Conservation (phyloP, 2,888 invertebrate genomes). For the Chymomyza amoena region DNA sequence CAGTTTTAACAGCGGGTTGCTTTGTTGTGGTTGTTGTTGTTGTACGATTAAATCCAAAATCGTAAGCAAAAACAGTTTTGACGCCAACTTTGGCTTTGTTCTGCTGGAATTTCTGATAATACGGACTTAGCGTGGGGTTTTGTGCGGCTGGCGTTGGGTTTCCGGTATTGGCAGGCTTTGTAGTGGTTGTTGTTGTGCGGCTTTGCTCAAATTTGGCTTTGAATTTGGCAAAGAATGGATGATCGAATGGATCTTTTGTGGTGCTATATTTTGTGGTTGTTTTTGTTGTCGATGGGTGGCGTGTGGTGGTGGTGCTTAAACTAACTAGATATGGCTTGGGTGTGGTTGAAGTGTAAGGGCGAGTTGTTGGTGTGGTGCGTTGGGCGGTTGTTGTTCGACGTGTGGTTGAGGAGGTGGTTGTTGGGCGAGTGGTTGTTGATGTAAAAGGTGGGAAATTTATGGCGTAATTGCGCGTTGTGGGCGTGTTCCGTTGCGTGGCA, state of each 20-base stretch:
- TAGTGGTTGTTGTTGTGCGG: neutral
- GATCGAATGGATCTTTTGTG: conserved; percentile 41
- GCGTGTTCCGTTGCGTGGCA: neutral
- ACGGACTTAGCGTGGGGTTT: conserved; percentile 39
- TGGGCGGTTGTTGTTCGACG: neutral
- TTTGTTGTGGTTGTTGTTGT: conserved; percentile 20
- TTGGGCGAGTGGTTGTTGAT: conserved; percentile 5
- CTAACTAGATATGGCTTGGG: conserved; percentile 55
- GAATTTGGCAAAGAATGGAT: conserved; percentile 57
- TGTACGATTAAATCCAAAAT: conserved; percentile 39
- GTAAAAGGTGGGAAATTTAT: neutral
- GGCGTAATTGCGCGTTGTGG: conserved; percentile 5
- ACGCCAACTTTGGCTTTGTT: conserved; percentile 44
- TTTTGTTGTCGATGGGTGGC: conserved; percentile 23
- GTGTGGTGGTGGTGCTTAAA: conserved; percentile 29
- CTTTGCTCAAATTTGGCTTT: conserved; percentile 35
- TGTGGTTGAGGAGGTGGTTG: neutral
- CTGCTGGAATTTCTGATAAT: conserved; percentile 56
- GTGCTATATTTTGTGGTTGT: conserved; percentile 16
- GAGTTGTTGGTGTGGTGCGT: conserved; percentile 4
- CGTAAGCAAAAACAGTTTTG: conserved; percentile 49
- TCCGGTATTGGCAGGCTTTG: conserved; percentile 14
- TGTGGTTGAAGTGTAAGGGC: conserved; percentile 36
- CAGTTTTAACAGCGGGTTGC: conserved; percentile 4
- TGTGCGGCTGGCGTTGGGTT: conserved; percentile 11